Evolutionary conservation across 2,888 invertebrate species (phyloP).

Genomic region (Agriopis marginaria): DNA sequence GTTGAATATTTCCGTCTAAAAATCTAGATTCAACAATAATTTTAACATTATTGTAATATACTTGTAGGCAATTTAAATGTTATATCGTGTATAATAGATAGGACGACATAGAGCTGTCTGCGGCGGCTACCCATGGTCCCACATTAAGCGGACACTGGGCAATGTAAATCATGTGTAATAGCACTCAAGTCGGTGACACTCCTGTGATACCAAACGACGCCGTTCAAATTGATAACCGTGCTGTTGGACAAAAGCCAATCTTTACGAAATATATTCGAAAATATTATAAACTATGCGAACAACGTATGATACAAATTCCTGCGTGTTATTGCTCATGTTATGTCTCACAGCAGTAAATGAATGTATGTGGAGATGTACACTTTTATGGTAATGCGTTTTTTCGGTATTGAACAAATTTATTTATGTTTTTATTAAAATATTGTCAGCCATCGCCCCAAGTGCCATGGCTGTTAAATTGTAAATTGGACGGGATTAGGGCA

Average conservation of each 20-base stretch:
- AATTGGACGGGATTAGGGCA: too few relatives aligned
- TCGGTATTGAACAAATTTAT: too few relatives aligned
- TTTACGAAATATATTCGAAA: slow-evolving; percentile 66
- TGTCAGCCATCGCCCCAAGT: too few relatives aligned
- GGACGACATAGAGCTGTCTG: slow-evolving; percentile 36
- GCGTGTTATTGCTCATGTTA: slow-evolving; percentile 13
- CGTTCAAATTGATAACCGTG: slow-evolving; percentile 72
- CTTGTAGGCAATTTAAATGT: slow-evolving; percentile 16
- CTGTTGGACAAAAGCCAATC: slow-evolving; percentile 72
- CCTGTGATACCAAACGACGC: slow-evolving; percentile 65
- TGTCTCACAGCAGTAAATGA: not conserved
- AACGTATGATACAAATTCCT: slow-evolving; percentile 27
- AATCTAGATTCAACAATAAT: too few relatives aligned
- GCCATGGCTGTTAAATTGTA: too few relatives aligned
- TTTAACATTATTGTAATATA: not conserved
- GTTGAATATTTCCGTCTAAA: not conserved
- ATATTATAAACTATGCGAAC: slow-evolving; percentile 43
- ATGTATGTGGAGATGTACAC: not conserved
- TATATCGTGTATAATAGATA: slow-evolving; percentile 16
- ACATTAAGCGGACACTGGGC: slow-evolving; percentile 62
- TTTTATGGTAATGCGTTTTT: not conserved
- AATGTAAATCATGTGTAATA: slow-evolving; percentile 74
- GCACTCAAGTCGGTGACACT: slow-evolving; percentile 68
- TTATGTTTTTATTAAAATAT: too few relatives aligned
- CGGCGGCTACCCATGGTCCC: slow-evolving; percentile 40